These are phyloP conservation scores for Nematostella vectensis DNA, from an alignment of 92 coral and sea anemone species.

Conservation along the genomic window DNA sequence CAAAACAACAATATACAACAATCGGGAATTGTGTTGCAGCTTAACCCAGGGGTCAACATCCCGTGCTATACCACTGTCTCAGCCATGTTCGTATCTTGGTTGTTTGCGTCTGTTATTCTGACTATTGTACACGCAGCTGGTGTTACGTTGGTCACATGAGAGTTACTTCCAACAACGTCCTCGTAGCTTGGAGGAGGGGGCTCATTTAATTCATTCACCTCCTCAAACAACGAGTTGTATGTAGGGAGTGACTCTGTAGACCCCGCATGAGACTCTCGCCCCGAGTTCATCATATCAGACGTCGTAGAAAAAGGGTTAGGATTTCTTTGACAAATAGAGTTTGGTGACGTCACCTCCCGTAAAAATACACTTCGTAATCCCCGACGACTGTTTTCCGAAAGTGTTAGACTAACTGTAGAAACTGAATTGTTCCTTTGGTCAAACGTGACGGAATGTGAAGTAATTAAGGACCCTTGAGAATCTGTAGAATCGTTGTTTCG, in stretches of 20 bases:
- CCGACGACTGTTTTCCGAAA: neutral
- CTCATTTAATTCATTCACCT: slow-evolving; percentile 3
- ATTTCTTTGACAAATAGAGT: slow-evolving; percentile 2
- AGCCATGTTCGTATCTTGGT: neutral
- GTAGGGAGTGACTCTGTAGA: slow-evolving; percentile 10
- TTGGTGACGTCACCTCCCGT: slow-evolving; percentile 5
- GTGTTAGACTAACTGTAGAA: neutral
- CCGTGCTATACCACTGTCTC: too few relatives aligned
- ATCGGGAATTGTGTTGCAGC: too few relatives aligned
- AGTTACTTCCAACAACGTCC: slow-evolving; percentile 9
- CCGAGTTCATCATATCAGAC: neutral
- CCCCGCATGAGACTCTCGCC: neutral
- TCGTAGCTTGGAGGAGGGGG: slow-evolving; percentile 30
- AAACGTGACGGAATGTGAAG: neutral
- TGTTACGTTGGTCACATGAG: neutral
- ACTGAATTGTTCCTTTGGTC: neutral
- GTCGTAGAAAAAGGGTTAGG: neutral
- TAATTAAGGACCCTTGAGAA: neutral
- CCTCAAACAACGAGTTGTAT: slow-evolving; percentile 12
- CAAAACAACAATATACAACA: too few relatives aligned
- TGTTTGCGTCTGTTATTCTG: neutral
- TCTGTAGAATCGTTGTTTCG: neutral
- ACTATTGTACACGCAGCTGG: neutral
- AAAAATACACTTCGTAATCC: neutral
- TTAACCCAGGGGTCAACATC: too few relatives aligned